Base-by-base conservation (phyloP, 2,113 vertebrate genomes). In the Varanus komodoensis region DNA sequence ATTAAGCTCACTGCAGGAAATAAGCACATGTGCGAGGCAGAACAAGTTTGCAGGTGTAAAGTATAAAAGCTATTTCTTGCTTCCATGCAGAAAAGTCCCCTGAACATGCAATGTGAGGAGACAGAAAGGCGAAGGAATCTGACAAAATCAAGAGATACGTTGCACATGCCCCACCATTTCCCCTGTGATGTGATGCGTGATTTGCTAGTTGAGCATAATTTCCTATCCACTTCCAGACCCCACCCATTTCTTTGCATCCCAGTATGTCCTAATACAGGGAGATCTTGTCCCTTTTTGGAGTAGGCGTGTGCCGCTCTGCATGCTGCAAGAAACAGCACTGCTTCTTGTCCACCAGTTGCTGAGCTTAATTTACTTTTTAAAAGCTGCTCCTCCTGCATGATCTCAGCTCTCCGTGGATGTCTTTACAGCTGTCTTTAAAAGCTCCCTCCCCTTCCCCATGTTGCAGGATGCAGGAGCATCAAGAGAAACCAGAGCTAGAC, bases 331-430 rank as follows among this genome's bases (percentile, higher is more conserved):
- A 67, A 88, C 38, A 19, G 29, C 23, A 61, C 29, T 82, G 14
- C n/a, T 82, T 73, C 11, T 32, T 0, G 69, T 6, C 11, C 34
- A 12, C 54, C 44, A 3, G 27, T 4, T 23, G 23, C 8, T 57
- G 3, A 14, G 2, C 17, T 68, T 50, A 52, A 12, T 27, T 1
- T 57, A 48, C 14, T 23, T 73, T 34, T 44, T 38, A 69, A 82
- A 21, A 89, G 32, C 38, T 50, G 21, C 9, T 0, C 9, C 57
- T 71, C 0, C 9, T 52, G 12, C 4, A 7, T 34, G 0, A n/a
- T 89, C 67, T 81, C 1, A 0, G 8, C 34, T 0, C 0, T 87
- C 79, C 68, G 1, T 6, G 0, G 0, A 0, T 2, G 0, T 25
- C 1, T 27, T 38, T 71, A 89, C 44, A 14, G 1, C 2, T 21